A percentile compares a stretch with the other conserved stretches of the same genome.
Conservation (phyloP, 1,140 invertebrate genomes). For the Hyposmocoma kahamanoa region DNA sequence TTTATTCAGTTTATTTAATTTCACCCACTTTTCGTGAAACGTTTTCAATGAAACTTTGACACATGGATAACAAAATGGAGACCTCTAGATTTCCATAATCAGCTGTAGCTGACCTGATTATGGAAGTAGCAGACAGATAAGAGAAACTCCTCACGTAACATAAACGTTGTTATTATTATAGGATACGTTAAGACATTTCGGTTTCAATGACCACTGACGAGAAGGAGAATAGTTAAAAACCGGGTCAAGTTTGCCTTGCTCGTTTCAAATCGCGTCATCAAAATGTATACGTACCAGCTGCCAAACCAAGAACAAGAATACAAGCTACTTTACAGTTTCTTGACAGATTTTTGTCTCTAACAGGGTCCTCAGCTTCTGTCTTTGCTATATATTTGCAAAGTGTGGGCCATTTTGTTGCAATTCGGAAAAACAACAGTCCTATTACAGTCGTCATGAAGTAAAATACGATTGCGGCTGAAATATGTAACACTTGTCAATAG, state of each 20-base stretch:
- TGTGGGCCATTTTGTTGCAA: slow-evolving; percentile 35
- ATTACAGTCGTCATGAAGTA: background rate
- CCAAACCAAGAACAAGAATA: slow-evolving; percentile 20
- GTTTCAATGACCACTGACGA: too few relatives aligned
- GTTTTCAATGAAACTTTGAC: too few relatives aligned
- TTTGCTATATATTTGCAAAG: slow-evolving; percentile 25
- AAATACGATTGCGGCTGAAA: background rate
- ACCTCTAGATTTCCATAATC: too few relatives aligned
- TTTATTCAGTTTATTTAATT: too few relatives aligned
- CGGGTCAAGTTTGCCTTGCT: background rate
- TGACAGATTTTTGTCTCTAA: slow-evolving; percentile 16
- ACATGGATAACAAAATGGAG: too few relatives aligned
- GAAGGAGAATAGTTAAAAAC: background rate
- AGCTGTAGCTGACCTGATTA: too few relatives aligned
- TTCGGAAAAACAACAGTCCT: slow-evolving; percentile 24
- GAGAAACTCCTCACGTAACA: too few relatives aligned
- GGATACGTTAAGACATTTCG: too few relatives aligned
- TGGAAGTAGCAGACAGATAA: too few relatives aligned
- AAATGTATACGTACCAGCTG: slow-evolving; percentile 11
- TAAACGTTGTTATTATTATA: too few relatives aligned
- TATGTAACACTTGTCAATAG: too few relatives aligned
- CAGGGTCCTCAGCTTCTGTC: slow-evolving; percentile 21
- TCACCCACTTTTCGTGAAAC: too few relatives aligned
- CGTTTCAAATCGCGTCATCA: background rate
- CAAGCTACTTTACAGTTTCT: slow-evolving; percentile 27